A percentile compares a stretch with the other conserved stretches of the same genome.
These are phyloP conservation scores for Oscheius sp. DNA, from an alignment of 2,888 invertebrate genomes.

Conservation along the genomic window DNA sequence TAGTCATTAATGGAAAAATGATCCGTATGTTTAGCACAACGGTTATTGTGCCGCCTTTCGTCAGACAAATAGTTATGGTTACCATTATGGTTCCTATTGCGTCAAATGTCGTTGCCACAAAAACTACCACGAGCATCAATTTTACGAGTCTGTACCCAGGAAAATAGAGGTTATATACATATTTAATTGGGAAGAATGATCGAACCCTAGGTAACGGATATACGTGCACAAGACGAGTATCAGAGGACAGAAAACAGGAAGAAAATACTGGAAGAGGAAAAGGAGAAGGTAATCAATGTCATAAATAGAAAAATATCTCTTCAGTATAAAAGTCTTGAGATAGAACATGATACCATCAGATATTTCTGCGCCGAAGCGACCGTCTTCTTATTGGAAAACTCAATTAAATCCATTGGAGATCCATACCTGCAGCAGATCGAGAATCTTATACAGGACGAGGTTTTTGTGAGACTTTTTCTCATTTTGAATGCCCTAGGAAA, in stretches of 20 bases:
- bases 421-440: background rate
- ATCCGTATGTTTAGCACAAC: too few relatives aligned
- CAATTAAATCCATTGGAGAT: background rate
- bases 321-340: background rate
- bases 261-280: background rate
- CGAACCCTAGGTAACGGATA: background rate
- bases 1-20: too few relatives aligned
- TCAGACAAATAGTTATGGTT: too few relatives aligned
- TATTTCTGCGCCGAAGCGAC: conserved; percentile 22
- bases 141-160: too few relatives aligned
- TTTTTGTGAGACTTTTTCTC: background rate
- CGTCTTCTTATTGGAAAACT: conserved; percentile 8
- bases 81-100: too few relatives aligned
- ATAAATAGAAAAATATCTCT: background rate
- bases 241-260: background rate
- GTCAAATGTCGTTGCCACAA: too few relatives aligned
- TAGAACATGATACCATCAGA: conserved; percentile 6
- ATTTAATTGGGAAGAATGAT: background rate
- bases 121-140: too few relatives aligned
- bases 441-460: background rate
- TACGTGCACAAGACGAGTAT: background rate
- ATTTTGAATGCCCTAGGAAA: background rate
- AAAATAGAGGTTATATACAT: too few relatives aligned
- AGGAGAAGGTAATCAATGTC: background rate
- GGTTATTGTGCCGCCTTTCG: too few relatives aligned